Base-by-base conservation (phyloP, 2,113 vertebrate species). In the Candoia aspera region DNA sequence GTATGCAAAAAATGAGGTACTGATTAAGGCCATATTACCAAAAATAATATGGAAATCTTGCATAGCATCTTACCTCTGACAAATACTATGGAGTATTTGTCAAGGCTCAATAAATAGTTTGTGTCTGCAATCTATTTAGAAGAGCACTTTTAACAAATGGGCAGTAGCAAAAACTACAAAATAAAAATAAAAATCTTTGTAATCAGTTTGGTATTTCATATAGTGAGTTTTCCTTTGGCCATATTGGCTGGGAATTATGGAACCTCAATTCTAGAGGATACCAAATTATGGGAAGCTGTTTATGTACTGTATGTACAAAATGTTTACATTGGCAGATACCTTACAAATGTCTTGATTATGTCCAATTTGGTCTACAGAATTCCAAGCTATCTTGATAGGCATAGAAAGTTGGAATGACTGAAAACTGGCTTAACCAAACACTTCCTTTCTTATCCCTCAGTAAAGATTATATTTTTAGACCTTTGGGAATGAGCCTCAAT, bases 1-100 rank as follows among this genome's bases (percentile, higher is more conserved):
- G 87, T 93, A 89, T 93, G 24, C 94, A 92, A 95, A 96, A 90
- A 91, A 96, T 96, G 93, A 92, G 89, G 92, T n/a, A 0, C 83
- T 95, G 89, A 94, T 89, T 90, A 90, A 91, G 46, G 91, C 91
- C n/a, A 26, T 92, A 37, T 92, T 90, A 79, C 49, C 79, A 91
- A 93, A 92, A 85, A 1, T 79, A 42, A 3, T 94, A 59, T 92
- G 88, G 85, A 94, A 93, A 79, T 89, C 13, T 53, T 94, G 89
- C 79, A 86, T 23, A 92, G 68, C 46, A 84, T 84, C 86, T 86
- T 87, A 12, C n/a, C 12, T 88, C 90, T 94, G 87, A 10, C 19
- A 54, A 92, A 24, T 15, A 21, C 11, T 93, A 23, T 49, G 90
- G 84, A 79, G 4, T 84, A 9, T 29, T 26, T 58, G 15, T 53